Evolutionary conservation across 2,888 invertebrate species (phyloP), one percentile per base, ranked within the genome.

Genomic region (Lagria hirta): DNA sequence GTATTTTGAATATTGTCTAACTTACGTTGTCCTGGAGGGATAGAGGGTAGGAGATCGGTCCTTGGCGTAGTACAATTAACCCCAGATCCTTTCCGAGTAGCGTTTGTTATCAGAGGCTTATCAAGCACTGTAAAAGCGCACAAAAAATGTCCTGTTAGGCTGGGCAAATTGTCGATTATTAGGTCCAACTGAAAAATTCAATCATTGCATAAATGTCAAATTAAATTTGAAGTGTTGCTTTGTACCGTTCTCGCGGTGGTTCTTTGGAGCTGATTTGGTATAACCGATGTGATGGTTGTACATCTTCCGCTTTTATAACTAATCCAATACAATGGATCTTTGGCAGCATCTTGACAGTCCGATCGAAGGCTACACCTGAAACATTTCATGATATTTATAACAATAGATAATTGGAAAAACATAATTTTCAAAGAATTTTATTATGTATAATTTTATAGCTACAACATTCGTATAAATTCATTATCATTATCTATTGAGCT

Each of bases 261-360:
- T 66, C 92, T 82, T 77, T 96, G 95, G 57, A 96, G 77, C 70
- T 91, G 88, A 72, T 88, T 84, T 12, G 96, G 96, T 53, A 86
- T 84, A 43, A 97, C 95, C 64, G 84, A 85, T 14, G 93, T 92
- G 62, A 97, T 96, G 43, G 91, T 91, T 10, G 96, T 95, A 72
- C 97, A 97, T 64, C 93, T 85, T n/a, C 93, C 92, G 65, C 92
- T 94, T 68, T 91, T 93, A 73, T 96, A 97, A 34, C 93, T 89
- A 62, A 97, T 89, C 97, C 97, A 97, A 68, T 93, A 91, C 28
- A 94, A 75, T 1, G 91, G 89, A 75, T 94, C 91, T 69, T 89
- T 87, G 24, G 91, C 91, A 54, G 92, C 90, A 63, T 91, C 91
- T 65, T 89, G 88, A 71, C 97, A 97, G 66, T 89, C 91, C 36